Conservation (phyloP, 2,113 vertebrate species). For the Stegostoma tigrinum region DNA sequence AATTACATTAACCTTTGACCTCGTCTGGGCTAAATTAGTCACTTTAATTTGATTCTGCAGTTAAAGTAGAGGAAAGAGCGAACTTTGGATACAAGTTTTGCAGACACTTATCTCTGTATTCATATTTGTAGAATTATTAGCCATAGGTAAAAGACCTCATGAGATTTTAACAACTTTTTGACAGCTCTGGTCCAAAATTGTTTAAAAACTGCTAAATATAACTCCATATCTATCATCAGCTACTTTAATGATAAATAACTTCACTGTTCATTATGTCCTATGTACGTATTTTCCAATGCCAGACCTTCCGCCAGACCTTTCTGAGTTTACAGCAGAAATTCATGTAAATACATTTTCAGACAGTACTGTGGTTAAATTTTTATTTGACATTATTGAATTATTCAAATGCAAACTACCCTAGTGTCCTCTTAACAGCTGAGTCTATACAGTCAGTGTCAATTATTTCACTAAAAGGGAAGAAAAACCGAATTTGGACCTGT, state of each 20-base stretch:
- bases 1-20: not conserved
- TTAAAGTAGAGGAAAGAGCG: not conserved
- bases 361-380: not conserved
- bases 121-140: not conserved
- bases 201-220: not conserved
- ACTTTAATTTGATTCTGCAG: not conserved
- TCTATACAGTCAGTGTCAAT: not conserved
- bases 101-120: not conserved
- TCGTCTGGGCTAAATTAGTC: not conserved
- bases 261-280: not conserved
- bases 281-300: not conserved
- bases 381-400: not conserved
- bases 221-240: not conserved
- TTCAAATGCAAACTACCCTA: not conserved
- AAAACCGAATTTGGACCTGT: not conserved
- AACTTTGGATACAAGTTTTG: not conserved
- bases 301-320: too few species aligned
- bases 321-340: not conserved
- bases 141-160: not conserved
- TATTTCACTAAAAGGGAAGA: not conserved
- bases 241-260: not conserved
- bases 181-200: not conserved
- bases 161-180: not conserved
- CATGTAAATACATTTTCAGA: not conserved
- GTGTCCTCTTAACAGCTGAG: not conserved